Evolutionary conservation across 2,797 vertebrate species (phyloP), one percentile per base, ranked within the genome.

Genomic region (Choloepus didactylus): DNA sequence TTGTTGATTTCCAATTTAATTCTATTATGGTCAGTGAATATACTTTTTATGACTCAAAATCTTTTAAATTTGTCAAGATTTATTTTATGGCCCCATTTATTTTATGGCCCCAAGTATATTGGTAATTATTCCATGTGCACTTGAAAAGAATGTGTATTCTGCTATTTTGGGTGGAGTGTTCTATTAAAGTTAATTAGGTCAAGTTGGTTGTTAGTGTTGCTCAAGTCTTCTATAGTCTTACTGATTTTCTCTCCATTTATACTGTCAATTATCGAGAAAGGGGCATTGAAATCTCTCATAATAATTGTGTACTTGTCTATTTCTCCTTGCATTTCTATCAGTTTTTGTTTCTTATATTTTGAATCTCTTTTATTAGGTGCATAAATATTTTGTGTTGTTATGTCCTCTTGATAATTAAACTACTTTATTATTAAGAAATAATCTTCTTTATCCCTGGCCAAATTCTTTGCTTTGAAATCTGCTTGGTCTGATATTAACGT

Each of bases 341-440:
- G n/a, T 8, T 88, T 91, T 76, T 73, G 35, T 89, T 81, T 81
- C 31, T 75, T 51, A 6, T 67, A 81, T 85, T 80, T 69, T n/a
- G 27, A 56, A 70, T 3, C 2, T 82, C 46, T n/a, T 67, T 54
- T 66, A 35, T 69, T 73, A 75, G 51, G 15, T 79, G 19, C 10
- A 38, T 79, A 83, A 80, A 54, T 18, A 84, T n/a, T 59, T 87
- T 77, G 35, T 1, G 29, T 44, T 86, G 18, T 60, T 73, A 60
- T 18, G 5, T 46, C 14, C 38, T 83, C 18, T 75, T 56, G 67
- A 27, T n/a, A 9, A 89, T 49, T 18, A 46, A 49, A 73, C 44
- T 9, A 41, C 29, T 67, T 88, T 62, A 67, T 38, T 41, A 38
- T 69, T 82, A 44, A 66, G 27, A 77, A 76, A 44, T 84, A 6